Evolutionary conservation across 2,888 invertebrate genomes (phyloP), one percentile per base, ranked within the genome.

Genomic region (Temnothorax rugatulus): DNA sequence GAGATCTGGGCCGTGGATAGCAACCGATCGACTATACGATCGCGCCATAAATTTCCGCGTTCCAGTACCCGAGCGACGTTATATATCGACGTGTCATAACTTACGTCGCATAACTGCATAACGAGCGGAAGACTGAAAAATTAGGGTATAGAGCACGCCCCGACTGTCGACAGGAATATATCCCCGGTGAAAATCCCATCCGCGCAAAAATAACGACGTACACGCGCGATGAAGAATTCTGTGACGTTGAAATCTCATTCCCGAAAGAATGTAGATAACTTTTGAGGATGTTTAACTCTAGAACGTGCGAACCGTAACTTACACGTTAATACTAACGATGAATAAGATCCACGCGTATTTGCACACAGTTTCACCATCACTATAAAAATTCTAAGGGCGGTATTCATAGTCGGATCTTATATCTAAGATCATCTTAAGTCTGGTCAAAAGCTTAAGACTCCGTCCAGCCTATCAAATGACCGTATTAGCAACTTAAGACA

Each of bases 121-220:
- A 79, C 57, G 57, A 79, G 44, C 34, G 18, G 18, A 73, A 79
- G 34, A 57, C 34, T 79, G 75, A 71, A 79, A 79, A 79, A 79
- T 79, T 79, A 57, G 44, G 18, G 4, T 44, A 54, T 57, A 34
- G 29, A 79, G 15, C 15, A 41, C 9, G 34, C 4, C 11, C 21
- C 38, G 64, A 47, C 9, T 34, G 25, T 44, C 54, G 11, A 29
- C 29, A 57, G 29, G 29, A 4, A n/a, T 34, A 79, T 79, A 44
- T 73, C 44, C 4, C 34, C 29, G 1, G n/a, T 71, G 29, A 73
- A 54, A 77, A 54, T 41, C 52, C n/a, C 11, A 29, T 13, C 3
- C 8, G 15, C n/a, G 25, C 5, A n/a, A 29, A 29, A 54, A 44
- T 50, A 77, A 77, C 18, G 57, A 74, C 66, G 29, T 44, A 11